A percentile compares a stretch with the other conserved stretches of the same genome.
Conservation (phyloP, 2,113 vertebrate species). For the Symphodus melops region DNA sequence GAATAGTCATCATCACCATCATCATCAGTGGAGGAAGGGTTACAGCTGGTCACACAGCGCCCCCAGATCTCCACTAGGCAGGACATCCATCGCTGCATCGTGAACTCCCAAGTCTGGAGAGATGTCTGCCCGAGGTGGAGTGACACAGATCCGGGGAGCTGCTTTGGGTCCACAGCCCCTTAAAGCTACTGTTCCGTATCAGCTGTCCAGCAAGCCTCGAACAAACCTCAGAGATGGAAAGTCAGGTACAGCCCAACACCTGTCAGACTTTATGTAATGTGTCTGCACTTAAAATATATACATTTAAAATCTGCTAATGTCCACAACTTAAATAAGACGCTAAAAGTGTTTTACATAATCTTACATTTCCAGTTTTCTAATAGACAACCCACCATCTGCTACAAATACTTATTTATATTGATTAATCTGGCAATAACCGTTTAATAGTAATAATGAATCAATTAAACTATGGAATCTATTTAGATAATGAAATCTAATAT, state of each 20-base stretch:
- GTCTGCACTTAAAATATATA: not conserved
- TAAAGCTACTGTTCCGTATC: constrained; percentile 88
- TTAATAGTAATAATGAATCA: no score
- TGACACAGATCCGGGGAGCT: constrained; percentile 54
- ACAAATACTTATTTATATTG: no score
- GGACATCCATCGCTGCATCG: constrained; percentile 11
- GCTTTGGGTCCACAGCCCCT: constrained; percentile 83
- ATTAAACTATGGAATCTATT: no score
- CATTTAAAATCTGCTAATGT: no score
- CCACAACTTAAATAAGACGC: no score
- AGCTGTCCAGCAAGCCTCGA: constrained; percentile 82
- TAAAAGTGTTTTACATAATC: no score
- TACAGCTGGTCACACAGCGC: constrained; percentile 60
- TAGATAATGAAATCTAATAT: no score
- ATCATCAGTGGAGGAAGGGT: constrained; percentile 58
- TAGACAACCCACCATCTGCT: no score
- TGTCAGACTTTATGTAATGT: not conserved
- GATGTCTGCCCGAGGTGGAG: constrained; percentile 75
- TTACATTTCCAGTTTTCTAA: no score
- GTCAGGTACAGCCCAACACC: constrained; percentile 74
- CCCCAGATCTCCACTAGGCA: constrained; percentile 40
- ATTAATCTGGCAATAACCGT: no score
- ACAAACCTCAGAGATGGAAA: constrained; percentile 77
- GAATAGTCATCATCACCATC: constrained; percentile 45
- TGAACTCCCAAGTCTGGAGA: constrained; percentile 12